Base-by-base conservation (phyloP, 2,888 invertebrate genomes). In the Syrista parreyssii region DNA sequence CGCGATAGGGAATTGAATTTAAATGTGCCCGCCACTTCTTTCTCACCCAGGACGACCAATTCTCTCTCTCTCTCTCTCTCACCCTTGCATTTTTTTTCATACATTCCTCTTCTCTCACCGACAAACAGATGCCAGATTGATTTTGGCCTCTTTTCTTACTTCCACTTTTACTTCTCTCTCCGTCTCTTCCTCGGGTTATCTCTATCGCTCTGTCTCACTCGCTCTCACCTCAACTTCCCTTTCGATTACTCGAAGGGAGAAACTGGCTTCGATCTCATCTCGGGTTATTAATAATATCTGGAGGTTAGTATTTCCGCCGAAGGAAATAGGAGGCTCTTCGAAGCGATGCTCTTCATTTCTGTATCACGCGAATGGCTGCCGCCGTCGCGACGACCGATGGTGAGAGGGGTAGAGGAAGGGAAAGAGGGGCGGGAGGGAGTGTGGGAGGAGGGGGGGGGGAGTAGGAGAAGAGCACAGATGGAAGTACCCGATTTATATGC, bases 401-500 rank as follows among this genome's bases (percentile, higher is more conserved):
- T 55, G 23, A 55, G 55, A 15, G 55, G 55, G 15, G 36, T 0
- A 4, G 1, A 9, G 9, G 75, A 35, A 36, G 6, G n/a, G 72
- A 72, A 40, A 74, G 34, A 75, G 76, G 77, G 75, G 73, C 77
- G 87, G 81, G 86, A 35, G 32, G 11, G 68, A n/a, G n/a, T n/a
- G n/a, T n/a, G 30, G 23, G 40, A 33, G n/a, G 68, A 32, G 81
- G 85, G 80, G 82, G 85, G 85, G 82, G 81, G 84, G 82, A 84
- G 86, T 85, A 86, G 86, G 88, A 88, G 88, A 88, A 89, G 91
- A 92, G 92, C 93, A 93, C 93, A 93, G 93, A 93, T 93, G 93
- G 93, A 94, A 94, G 93, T 93, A 93, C 93, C 93, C 93, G 93
- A 94, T 94, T 94, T 94, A 94, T 93, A 94, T 94, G 94, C 93